These are phyloP conservation scores for Isaurus tuberculatus DNA, from an alignment of 92 coral and sea anemone species.

Conservation along the genomic window DNA sequence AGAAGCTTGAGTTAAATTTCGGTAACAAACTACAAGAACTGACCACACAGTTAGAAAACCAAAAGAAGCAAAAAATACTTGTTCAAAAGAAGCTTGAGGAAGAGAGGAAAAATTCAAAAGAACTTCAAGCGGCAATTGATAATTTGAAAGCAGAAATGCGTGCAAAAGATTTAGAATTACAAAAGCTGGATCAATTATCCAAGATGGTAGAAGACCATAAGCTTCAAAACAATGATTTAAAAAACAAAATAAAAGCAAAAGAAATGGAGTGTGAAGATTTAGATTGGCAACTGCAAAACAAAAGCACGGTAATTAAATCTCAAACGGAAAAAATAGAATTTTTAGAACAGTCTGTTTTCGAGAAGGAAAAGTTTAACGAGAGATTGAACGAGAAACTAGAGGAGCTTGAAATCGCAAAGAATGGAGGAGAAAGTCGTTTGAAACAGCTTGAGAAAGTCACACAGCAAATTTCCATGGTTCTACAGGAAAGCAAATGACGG, in stretches of 20 bases:
- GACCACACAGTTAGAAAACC: conserved; percentile 41
- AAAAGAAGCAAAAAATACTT: conserved; percentile 27
- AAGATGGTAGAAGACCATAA: conserved; percentile 63
- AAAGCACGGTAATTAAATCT: conserved; percentile 21
- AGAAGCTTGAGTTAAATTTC: background rate
- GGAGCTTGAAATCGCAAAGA: conserved; percentile 53
- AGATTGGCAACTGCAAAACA: conserved; percentile 35
- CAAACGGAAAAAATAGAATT: conserved; percentile 25
- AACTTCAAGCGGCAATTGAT: conserved; percentile 50
- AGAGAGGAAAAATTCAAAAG: conserved; percentile 27
- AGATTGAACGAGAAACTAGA: conserved; percentile 46
- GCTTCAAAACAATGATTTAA: conserved; percentile 49
- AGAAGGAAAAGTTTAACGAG: background rate
- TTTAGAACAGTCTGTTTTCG: conserved; percentile 19
- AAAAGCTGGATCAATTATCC: conserved; percentile 53
- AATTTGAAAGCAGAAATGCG: background rate
- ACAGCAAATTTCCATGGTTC: conserved; percentile 37
- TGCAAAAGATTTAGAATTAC: conserved; percentile 2
- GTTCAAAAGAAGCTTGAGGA: conserved; percentile 34
- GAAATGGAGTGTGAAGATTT: conserved; percentile 44
- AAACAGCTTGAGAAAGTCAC: conserved; percentile 70
- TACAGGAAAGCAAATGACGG: conserved; percentile 10
- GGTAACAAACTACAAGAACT: conserved; percentile 37
- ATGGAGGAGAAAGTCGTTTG: conserved; percentile 50
- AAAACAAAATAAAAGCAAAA: conserved; percentile 48